phyloP scores from a whole-genome alignment of 2,888 invertebrate genomes.

The Cheilosia pagana region DNA sequence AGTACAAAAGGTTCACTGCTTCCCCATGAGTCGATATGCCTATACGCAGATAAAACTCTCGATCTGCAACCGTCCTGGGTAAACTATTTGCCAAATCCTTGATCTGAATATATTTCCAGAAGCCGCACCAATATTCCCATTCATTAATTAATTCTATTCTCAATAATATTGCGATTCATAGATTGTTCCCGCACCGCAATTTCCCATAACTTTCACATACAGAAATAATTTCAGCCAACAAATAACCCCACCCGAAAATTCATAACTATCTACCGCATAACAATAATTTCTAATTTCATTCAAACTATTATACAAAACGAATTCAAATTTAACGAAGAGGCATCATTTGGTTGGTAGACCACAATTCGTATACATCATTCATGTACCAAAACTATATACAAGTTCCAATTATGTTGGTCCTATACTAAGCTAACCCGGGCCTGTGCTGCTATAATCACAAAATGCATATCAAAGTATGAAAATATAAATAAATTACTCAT shows the following conservation, averaged over 20 bases:
- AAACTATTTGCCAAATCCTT: too few relatives aligned
- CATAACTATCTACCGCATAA: conserved; percentile 40
- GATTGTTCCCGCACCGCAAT: too few relatives aligned
- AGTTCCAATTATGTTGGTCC: not conserved
- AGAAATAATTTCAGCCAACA: not conserved
- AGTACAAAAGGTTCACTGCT: too few relatives aligned
- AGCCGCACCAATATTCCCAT: too few relatives aligned
- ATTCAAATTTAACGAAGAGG: conserved; percentile 43
- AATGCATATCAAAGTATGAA: conserved; percentile 67
- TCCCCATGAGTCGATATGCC: too few relatives aligned
- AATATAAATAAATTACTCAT: conserved; percentile 73
- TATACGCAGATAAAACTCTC: too few relatives aligned
- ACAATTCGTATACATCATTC: conserved; percentile 18
- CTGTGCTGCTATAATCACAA: conserved; percentile 47
- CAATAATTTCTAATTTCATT: conserved; percentile 62
- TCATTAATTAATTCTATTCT: too few relatives aligned
- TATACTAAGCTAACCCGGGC: not conserved
- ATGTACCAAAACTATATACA: not conserved
- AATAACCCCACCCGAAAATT: not conserved
- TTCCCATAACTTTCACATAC: not conserved
- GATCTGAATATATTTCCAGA: too few relatives aligned
- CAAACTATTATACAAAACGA: conserved; percentile 40
- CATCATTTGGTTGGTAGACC: conserved; percentile 51
- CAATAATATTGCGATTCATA: too few relatives aligned
- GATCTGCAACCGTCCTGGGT: too few relatives aligned